Evolutionary conservation across 2,797 vertebrate genomes (phyloP).

Genomic region (Myiothlypis chrysogaster): DNA sequence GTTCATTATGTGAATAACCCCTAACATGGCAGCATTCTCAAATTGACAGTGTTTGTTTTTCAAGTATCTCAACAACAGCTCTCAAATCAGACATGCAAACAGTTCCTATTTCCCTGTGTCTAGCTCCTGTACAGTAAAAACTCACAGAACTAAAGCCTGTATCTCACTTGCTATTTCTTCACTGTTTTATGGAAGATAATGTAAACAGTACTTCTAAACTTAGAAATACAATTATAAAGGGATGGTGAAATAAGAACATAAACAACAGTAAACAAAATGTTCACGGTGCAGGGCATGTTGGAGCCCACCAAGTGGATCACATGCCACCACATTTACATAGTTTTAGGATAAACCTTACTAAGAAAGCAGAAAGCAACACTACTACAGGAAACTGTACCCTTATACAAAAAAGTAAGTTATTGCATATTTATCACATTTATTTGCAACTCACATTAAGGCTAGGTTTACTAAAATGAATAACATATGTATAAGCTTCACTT

Average conservation of each 20-base stretch:
- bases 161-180: constrained; percentile 31
- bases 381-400: constrained; percentile 57
- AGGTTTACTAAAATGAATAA: constrained; percentile 57
- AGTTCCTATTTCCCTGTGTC: constrained; percentile 1
- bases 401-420: constrained; percentile 60
- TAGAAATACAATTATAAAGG: constrained; percentile 60
- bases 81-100: not conserved
- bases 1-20: not conserved
- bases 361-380: constrained; percentile 36
- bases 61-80: constrained; percentile 16
- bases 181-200: constrained; percentile 18
- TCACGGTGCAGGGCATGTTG: constrained; percentile 63
- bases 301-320: constrained; percentile 15
- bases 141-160: not conserved
- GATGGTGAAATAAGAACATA: constrained; percentile 58
- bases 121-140: constrained; percentile 12
- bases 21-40: not conserved
- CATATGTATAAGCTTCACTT: not conserved
- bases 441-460: constrained; percentile 66
- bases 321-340: constrained; percentile 19
- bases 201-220: constrained; percentile 65
- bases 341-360: constrained; percentile 23
- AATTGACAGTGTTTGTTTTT: constrained; percentile 10
- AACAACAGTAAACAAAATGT: constrained; percentile 50
- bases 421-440: constrained; percentile 71